These are phyloP conservation scores for Cynoglossus semilaevis DNA, from an alignment of 2,113 vertebrate genomes.

Conservation along the genomic window DNA sequence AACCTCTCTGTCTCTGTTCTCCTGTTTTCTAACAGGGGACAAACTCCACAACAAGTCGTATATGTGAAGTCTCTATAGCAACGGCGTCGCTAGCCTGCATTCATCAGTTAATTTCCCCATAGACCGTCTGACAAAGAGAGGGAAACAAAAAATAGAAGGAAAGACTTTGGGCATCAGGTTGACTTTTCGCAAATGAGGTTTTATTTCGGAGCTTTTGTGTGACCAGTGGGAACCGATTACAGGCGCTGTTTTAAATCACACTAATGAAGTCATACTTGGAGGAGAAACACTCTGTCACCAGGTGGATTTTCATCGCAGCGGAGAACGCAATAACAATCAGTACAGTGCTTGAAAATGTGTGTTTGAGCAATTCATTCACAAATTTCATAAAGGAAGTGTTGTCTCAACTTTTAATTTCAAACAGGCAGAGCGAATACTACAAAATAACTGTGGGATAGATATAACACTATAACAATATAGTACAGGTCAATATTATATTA, in stretches of 20 bases:
- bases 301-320: neutral
- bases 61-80: conserved; percentile 74
- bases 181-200: conserved; percentile 42
- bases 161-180: conserved; percentile 43
- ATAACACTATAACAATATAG: too few relatives aligned
- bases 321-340: neutral
- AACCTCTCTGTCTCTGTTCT: conserved; percentile 30
- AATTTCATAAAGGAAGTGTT: neutral
- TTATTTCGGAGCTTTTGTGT: conserved; percentile 10
- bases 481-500: too few relatives aligned
- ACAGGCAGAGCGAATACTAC: too few relatives aligned
- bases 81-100: conserved; percentile 63
- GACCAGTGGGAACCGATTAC: conserved; percentile 21
- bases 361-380: neutral
- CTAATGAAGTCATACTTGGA: neutral
- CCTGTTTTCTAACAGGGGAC: conserved; percentile 48
- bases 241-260: conserved; percentile 10
- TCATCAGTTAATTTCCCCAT: conserved; percentile 72
- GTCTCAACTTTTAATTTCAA: too few relatives aligned
- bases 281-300: neutral
- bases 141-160: conserved; percentile 39
- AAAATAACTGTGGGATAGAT: too few relatives aligned
- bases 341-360: neutral
- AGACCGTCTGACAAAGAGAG: conserved; percentile 55
- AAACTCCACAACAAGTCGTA: conserved; percentile 61